A percentile compares a stretch with the other conserved stretches of the same genome.
These are phyloP conservation scores for Polymixis lichenea DNA, from an alignment of 2,888 invertebrate species.

Conservation along the genomic window DNA sequence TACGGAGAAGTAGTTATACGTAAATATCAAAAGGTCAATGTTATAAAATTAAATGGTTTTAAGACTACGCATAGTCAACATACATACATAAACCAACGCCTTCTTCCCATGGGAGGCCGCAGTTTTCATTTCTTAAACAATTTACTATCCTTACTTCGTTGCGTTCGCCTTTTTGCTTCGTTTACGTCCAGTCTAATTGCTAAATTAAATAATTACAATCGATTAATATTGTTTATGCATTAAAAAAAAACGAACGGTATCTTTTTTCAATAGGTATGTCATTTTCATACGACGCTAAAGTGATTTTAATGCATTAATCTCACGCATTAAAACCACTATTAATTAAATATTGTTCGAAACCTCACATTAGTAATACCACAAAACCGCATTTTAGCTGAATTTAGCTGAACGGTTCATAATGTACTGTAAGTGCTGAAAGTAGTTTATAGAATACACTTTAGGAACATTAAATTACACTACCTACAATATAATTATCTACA, in stretches of 20 bases:
- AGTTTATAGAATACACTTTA: slow-evolving; percentile 6
- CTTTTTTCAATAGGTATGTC: too few relatives aligned
- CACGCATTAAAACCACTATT: not conserved
- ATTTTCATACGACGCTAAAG: not conserved
- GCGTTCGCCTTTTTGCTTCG: too few relatives aligned
- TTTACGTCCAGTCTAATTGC: too few relatives aligned
- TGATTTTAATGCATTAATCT: not conserved
- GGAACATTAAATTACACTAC: slow-evolving; percentile 1
- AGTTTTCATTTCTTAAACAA: too few relatives aligned
- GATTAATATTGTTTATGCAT: too few relatives aligned
- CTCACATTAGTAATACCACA: slow-evolving; percentile 21
- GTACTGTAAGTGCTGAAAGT: not conserved
- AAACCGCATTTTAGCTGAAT: slow-evolving; percentile 24
- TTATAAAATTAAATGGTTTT: not conserved
- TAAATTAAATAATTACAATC: too few relatives aligned
- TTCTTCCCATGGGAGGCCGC: too few relatives aligned
- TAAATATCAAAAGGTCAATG: not conserved
- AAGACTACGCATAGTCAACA: too few relatives aligned
- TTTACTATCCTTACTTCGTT: too few relatives aligned
- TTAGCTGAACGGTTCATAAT: slow-evolving; percentile 17
- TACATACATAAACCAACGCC: too few relatives aligned
- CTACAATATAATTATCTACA: not conserved
- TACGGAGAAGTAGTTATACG: not conserved
- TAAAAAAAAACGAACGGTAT: too few relatives aligned
- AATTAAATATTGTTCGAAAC: slow-evolving; percentile 14